phyloP scores from a whole-genome alignment of 2,113 vertebrate genomes.

The Malurus elegans region DNA sequence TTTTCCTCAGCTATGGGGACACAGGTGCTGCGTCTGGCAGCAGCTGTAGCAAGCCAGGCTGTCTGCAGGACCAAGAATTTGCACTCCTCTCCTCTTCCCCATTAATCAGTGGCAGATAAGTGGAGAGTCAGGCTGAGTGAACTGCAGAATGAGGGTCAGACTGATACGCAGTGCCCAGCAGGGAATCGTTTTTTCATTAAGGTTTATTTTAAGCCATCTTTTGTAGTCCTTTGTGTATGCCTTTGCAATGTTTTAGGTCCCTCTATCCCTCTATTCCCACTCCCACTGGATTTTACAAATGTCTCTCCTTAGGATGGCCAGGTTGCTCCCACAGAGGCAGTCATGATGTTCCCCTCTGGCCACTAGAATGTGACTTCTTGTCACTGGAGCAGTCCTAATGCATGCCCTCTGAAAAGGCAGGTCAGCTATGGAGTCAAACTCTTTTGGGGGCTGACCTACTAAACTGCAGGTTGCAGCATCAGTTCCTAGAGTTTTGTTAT shows the following conservation, averaged over 20 bases:
- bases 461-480: neutral
- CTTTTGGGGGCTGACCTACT: neutral
- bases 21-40: accelerated
- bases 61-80: neutral
- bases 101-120: neutral
- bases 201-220: neutral
- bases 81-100: neutral
- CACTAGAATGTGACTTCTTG: neutral
- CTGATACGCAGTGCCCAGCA: neutral
- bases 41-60: neutral
- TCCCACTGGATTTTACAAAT: neutral
- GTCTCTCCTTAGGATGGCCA: neutral
- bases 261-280: neutral
- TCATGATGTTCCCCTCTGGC: neutral
- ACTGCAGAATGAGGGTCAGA: neutral
- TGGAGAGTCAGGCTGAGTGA: neutral
- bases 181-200: neutral
- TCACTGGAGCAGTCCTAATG: neutral
- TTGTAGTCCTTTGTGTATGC: neutral
- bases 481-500: neutral
- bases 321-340: neutral
- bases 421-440: neutral
- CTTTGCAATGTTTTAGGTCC: neutral
- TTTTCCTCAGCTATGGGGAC: neutral
- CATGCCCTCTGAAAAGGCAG: neutral